A percentile compares a stretch with the other conserved stretches of the same genome.
phyloP scores from a whole-genome alignment of 2,797 vertebrate species.

The Psittacula echo region DNA sequence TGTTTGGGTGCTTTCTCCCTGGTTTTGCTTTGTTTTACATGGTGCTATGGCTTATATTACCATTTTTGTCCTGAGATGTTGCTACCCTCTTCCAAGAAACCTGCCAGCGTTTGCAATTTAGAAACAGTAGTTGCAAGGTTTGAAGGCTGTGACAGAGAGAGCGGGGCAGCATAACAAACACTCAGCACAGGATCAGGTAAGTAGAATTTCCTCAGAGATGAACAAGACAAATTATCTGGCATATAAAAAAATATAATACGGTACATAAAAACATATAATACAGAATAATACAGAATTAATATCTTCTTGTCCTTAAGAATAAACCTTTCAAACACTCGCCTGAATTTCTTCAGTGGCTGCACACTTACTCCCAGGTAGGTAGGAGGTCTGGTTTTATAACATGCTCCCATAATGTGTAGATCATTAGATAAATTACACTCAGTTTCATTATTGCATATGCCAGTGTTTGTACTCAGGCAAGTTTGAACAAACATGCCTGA shows the following conservation, averaged over 20 bases:
- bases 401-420: background rate
- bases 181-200: background rate
- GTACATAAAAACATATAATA: background rate
- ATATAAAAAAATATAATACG: background rate
- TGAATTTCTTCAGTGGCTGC: background rate
- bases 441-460: background rate
- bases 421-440: background rate
- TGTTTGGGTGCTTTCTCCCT: background rate
- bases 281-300: background rate
- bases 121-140: background rate
- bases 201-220: background rate
- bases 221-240: background rate
- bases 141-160: background rate
- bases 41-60: background rate
- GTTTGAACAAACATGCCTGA: background rate
- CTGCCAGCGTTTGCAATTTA: background rate
- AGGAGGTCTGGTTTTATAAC: background rate
- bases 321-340: background rate
- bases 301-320: background rate
- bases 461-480: background rate
- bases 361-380: background rate
- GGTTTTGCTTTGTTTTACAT: background rate
- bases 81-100: background rate
- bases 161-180: accelerated
- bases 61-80: background rate